Conservation (phyloP, 1,140 invertebrate species). For the Acromyrmex charruanus region DNA sequence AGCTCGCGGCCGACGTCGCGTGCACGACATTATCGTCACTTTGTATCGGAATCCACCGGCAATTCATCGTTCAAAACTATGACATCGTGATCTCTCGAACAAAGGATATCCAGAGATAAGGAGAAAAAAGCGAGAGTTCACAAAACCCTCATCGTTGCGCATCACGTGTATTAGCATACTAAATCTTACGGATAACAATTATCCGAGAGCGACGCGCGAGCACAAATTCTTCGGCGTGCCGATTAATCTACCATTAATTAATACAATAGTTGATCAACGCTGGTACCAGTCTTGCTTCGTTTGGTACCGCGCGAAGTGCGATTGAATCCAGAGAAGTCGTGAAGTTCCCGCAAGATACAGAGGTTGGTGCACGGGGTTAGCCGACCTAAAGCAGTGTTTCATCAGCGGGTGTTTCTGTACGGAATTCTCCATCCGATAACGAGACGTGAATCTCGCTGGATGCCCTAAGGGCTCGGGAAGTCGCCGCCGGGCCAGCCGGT, state of each 20-base stretch:
- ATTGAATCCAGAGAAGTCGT: not conserved
- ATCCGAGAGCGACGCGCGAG: not conserved
- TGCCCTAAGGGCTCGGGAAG: conserved; percentile 26
- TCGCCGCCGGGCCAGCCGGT: conserved; percentile 25
- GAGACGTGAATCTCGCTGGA: conserved; percentile 20
- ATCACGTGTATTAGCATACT: not conserved
- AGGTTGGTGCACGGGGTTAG: not conserved
- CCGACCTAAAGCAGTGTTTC: not conserved
- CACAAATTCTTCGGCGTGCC: not conserved
- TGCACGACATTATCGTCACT: conserved; percentile 20
- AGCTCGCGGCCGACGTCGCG: conserved; percentile 50
- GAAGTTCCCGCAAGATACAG: not conserved
- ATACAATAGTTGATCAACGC: not conserved
- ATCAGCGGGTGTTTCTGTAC: not conserved
- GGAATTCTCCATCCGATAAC: not conserved
- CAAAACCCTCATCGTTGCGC: not conserved
- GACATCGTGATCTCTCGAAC: not conserved
- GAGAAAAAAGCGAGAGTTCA: not conserved
- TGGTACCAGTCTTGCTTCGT: conserved; percentile 3
- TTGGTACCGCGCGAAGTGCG: conserved; percentile 35
- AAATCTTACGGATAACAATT: not conserved
- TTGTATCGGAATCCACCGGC: not conserved
- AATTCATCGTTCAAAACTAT: not conserved
- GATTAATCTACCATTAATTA: not conserved
- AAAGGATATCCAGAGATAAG: not conserved